Evolutionary conservation across 1,140 invertebrate genomes (phyloP), one percentile per base, ranked within the genome.

Genomic region (Nomia melanderi): DNA sequence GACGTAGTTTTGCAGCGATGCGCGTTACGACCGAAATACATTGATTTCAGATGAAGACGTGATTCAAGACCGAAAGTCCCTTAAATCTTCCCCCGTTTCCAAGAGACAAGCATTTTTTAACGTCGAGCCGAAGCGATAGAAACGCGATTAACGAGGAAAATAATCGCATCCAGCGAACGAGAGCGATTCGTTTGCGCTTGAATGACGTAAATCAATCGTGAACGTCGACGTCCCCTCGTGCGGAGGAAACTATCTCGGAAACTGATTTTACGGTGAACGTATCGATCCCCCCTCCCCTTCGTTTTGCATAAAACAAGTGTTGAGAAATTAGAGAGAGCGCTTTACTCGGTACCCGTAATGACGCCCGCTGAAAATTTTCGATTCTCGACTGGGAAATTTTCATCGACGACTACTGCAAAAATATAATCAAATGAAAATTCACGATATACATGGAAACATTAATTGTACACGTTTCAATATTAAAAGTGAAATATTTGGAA

Each of bases 91-190:
- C n/a, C 6, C 9, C 4, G 29, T 29, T n/a, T 20, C 25, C 11
- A 7, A 3, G n/a, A 2, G 31, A 17, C n/a, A 7, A 17, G n/a
- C 23, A 31, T 63, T 64, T 73, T 62, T 62, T 14, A n/a, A 25
- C 14, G 33, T 27, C 20, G 59, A 25, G 36, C 2, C n/a, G n/a
- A 29, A 64, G n/a, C 29, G 33, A 17, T n/a, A 25, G 59, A 39
- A 60, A 62, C 11, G 23, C 25, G 44, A 64, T 29, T 54, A 53
- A 64, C 8, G 11, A 9, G 31, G 41, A 65, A 50, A 65, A 47
- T 62, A 73, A 73, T 73, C 60, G 23, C 33, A 8, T 29, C 33
- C 25, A n/a, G 50, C 23, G 25, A n/a, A 72, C 70, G 70, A 53
- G 14, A 12, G 12, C 39, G 56, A 63, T 27, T 36, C 70, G 12